Evolutionary conservation across 2,797 vertebrate species (phyloP), one percentile per base, ranked within the genome.

Genomic region (Bovichtus variegatus): DNA sequence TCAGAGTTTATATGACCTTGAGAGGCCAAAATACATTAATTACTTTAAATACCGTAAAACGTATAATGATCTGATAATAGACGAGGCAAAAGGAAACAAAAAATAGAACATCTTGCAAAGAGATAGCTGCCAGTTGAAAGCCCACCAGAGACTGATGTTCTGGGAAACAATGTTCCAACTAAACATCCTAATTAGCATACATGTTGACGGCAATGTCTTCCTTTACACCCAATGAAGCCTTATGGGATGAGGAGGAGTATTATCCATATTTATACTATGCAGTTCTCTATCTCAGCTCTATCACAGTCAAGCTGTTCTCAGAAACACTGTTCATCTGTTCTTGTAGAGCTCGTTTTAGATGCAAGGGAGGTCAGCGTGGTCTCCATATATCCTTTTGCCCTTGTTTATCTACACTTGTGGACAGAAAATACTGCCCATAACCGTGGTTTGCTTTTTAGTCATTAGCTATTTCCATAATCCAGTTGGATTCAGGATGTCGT

Each of bases 121-220:
- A 83, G 66, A 83, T 46, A 66, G 50, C 53, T 86, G 79, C 47
- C 77, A 77, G 55, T 53, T 85, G 70, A 85, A 58, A 78, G 75
- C 27, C 63, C 83, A 72, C 75, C 27, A 74, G 83, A 81, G 82
- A 83, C 66, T 36, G 27, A 58, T 80, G 62, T 78, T 89, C 71
- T 71, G 57, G 47, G 49, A 83, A 78, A 82, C 76, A 85, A 68
- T 67, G 44, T 61, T 70, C 50, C 40, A 44, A 62, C 60, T 76
- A 74, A 78, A 84, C 53, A 85, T 71, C 47, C 59, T 83, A 73
- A 92, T 89, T 83, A 78, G 62, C 61, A 83, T 80, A 83, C 81
- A 38, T 81, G 68, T 91, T 87, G 75, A 78, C 74, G 73, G 71
- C 25, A 84, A 70, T 76, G 61, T 58, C 55, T 65, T 62, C 25